Evolutionary conservation across 1,140 invertebrate species (phyloP), one percentile per base, ranked within the genome.

Genomic region (Neuroterus valhalla): DNA sequence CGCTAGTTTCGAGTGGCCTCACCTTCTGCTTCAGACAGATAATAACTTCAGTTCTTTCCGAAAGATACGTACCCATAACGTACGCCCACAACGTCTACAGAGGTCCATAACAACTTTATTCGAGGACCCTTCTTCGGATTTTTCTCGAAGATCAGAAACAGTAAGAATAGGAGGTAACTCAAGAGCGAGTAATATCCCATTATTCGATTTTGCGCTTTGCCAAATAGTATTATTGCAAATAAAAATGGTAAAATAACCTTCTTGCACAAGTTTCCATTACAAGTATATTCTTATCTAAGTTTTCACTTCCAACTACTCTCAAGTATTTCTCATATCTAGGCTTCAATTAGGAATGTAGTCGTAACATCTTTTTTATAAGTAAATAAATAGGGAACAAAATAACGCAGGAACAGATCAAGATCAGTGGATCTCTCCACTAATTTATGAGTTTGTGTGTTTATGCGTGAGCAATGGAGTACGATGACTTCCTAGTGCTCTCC

Each of bases 11-110:
- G 12, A 62, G 26, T 38, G 55, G 55, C n/a, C 14, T 38, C n/a
- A 62, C 23, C 55, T 62, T 62, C 55, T 62, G 55, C 26, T 62
- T 4, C 23, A n/a, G 55, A 26, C 55, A 62, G 55, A 62, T 62
- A 62, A 62, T 62, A 62, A 31, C 15, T 62, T 38, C 11, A 62
- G 55, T 62, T 62, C 55, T 62, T 62, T 62, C 15, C 21, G n/a
- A 15, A 62, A 38, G 26, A 38, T 14, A 38, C 55, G 15, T n/a
- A 23, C 23, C 31, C 26, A n/a, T n/a, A n/a, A n/a, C n/a, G n/a
- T n/a, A n/a, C 55, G 14, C 26, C 55, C 55, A 31, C 15, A 26
- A 26, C 23, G 55, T 31, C 55, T 38, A 14, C 55, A n/a, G 12
- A 38, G 23, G 21, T 62, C 31, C 55, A 23, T 26, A 31, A 62